These are phyloP conservation scores for Sylvia atricapilla DNA, from an alignment of 2,113 vertebrate species.

Conservation along the genomic window DNA sequence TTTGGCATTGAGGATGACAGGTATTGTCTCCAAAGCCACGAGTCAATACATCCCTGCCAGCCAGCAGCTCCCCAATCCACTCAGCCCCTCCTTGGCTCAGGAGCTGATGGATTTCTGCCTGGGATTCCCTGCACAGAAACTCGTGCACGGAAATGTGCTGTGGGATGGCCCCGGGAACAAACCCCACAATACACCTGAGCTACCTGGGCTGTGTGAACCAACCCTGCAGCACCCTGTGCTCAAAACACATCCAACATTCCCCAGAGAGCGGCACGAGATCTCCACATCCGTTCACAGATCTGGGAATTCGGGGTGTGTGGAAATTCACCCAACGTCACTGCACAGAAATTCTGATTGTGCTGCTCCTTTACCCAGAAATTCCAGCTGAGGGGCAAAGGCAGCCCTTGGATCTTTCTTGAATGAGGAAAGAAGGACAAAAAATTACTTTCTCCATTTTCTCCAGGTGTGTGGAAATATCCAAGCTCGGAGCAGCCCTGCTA, in stretches of 20 bases:
- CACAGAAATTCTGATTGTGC: neutral
- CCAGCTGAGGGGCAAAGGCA: neutral
- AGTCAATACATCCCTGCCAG: neutral
- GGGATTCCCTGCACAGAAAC: neutral
- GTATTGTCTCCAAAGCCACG: neutral
- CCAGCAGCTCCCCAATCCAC: neutral
- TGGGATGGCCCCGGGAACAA: neutral
- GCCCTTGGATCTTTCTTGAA: neutral
- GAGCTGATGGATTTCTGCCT: neutral
- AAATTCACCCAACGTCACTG: neutral
- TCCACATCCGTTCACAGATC: neutral
- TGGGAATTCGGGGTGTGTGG: neutral
- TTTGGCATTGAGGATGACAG: neutral
- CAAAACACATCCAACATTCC: neutral
- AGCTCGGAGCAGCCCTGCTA: neutral
- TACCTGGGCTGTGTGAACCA: neutral
- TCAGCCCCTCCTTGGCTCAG: neutral
- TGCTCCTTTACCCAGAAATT: neutral
- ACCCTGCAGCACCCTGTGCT: fast-evolving
- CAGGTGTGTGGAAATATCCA: neutral
- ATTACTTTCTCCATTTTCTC: neutral
- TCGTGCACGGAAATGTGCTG: neutral
- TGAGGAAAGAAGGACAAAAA: neutral
- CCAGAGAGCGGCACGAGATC: neutral
- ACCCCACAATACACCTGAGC: neutral